Evolutionary conservation across 2,888 invertebrate species (phyloP).

Genomic region (Ophonus ardosiacus): DNA sequence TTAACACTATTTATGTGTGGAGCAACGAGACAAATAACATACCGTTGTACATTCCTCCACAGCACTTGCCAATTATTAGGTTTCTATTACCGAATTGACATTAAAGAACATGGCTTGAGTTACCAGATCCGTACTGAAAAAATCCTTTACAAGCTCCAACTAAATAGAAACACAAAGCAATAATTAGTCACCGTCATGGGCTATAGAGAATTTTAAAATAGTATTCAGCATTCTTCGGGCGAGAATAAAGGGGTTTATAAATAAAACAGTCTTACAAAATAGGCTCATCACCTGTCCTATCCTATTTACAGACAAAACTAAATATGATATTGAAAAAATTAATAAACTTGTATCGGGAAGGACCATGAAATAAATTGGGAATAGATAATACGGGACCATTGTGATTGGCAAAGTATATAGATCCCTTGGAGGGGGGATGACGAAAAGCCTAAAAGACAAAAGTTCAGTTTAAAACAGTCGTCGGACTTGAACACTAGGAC

Average conservation of each 20-base stretch:
- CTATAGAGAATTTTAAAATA: conserved; percentile 65
- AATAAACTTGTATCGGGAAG: neutral
- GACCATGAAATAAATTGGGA: conserved; percentile 28
- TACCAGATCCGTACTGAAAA: conserved; percentile 50
- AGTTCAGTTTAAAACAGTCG: conserved; percentile 73
- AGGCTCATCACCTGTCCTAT: conserved; percentile 11
- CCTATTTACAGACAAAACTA: conserved; percentile 35
- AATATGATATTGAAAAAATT: neutral
- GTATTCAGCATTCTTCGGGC: conserved; percentile 63
- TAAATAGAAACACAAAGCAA: conserved; percentile 61
- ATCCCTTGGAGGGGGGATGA: conserved; percentile 70
- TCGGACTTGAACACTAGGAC: conserved; percentile 70
- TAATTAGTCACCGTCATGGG: conserved; percentile 65
- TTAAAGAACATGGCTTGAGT: conserved; percentile 68
- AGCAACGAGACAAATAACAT: conserved; percentile 71
- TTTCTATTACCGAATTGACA: conserved; percentile 71
- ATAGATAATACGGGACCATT: conserved; percentile 66
- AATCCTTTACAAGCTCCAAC: conserved; percentile 12
- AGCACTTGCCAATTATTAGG: conserved; percentile 68
- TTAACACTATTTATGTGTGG: conserved; percentile 70
- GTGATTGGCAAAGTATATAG: conserved; percentile 72
- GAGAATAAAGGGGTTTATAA: conserved; percentile 53
- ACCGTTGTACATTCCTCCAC: conserved; percentile 68
- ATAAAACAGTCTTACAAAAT: conserved; percentile 29
- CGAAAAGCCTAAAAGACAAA: conserved; percentile 64